These are phyloP conservation scores for Aptenodytes patagonicus DNA, from an alignment of 2,113 vertebrate species.

Conservation along the genomic window DNA sequence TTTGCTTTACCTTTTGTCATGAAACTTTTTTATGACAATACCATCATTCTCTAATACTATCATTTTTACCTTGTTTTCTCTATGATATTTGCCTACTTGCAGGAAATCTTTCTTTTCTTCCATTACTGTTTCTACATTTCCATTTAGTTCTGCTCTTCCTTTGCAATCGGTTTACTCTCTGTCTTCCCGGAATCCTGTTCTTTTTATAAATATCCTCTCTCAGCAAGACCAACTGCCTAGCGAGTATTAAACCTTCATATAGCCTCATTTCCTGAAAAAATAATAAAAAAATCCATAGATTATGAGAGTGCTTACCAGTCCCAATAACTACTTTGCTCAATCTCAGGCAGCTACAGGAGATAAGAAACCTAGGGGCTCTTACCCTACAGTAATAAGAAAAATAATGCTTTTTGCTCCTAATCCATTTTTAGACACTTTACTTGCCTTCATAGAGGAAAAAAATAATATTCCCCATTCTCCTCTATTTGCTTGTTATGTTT, in stretches of 20 bases:
- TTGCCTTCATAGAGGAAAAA: not conserved
- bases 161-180: not conserved
- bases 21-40: not conserved
- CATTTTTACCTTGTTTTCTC: not conserved
- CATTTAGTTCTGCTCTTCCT: not conserved
- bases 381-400: not conserved
- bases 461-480: not conserved
- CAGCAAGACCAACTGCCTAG: accelerated
- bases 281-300: not conserved
- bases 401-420: not conserved
- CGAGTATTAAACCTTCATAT: not conserved
- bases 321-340: not conserved
- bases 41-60: not conserved
- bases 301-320: not conserved
- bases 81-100: not conserved
- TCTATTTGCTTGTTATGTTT: not conserved
- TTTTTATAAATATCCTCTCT: not conserved
- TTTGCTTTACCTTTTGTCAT: not conserved
- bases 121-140: not conserved
- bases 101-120: not conserved
- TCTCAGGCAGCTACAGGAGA: not conserved
- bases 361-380: not conserved
- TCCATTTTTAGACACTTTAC: not conserved
- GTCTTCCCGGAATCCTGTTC: not conserved
- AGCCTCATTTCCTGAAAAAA: not conserved